Evolutionary conservation across 2,113 vertebrate species (phyloP).

Genomic region (Actenoides hombroni): DNA sequence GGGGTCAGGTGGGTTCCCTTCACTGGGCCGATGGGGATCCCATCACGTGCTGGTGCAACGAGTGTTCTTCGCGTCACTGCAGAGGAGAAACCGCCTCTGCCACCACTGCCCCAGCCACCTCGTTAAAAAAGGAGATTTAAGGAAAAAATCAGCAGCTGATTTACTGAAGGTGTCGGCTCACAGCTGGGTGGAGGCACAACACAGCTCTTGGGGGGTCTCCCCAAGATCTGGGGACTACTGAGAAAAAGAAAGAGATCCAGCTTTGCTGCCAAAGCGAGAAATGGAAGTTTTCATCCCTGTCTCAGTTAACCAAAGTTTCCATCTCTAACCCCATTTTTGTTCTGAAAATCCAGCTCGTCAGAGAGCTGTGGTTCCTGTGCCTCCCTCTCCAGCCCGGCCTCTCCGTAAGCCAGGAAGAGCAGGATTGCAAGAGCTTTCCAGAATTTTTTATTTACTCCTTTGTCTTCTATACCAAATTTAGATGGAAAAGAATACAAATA

Average conservation of each 20-base stretch:
- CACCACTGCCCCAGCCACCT: not conserved
- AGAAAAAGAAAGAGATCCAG: not conserved
- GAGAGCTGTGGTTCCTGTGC: not conserved
- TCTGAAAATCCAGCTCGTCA: not conserved
- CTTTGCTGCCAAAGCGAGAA: not conserved
- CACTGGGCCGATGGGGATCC: rapidly evolving
- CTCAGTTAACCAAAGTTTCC: constrained; percentile 5
- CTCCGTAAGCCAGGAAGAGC: not conserved
- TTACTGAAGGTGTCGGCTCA: not conserved
- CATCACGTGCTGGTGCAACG: rapidly evolving
- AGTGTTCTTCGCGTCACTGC: not conserved
- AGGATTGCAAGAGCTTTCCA: not conserved
- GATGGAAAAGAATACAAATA: not conserved
- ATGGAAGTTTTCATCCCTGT: not conserved
- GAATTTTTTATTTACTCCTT: not conserved
- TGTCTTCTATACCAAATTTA: not conserved
- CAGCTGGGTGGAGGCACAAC: not conserved
- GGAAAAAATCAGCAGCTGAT: not conserved
- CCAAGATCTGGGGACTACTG: not conserved
- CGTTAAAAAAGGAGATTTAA: not conserved
- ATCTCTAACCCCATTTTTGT: not conserved
- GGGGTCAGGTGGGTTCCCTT: not conserved
- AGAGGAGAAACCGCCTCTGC: not conserved
- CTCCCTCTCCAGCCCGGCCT: not conserved
- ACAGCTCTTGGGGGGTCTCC: rapidly evolving